Evolutionary conservation across 1,140 invertebrate genomes (phyloP).

Genomic region (Helicoverpa zea): DNA sequence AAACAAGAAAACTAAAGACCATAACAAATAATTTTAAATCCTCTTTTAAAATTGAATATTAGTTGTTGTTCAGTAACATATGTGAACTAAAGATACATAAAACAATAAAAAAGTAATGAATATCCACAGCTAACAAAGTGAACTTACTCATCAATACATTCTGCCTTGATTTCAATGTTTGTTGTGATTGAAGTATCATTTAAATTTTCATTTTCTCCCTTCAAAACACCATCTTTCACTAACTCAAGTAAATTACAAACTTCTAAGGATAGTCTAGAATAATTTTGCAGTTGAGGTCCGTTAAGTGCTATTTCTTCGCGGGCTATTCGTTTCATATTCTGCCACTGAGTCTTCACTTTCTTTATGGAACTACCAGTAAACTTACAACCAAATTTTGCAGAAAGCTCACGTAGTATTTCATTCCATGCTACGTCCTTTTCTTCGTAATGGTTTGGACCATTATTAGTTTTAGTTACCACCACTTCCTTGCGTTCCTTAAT

Average conservation of each 20-base stretch:
- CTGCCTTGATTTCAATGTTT: conserved; percentile 79
- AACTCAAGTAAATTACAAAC: conserved; percentile 79
- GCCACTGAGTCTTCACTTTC: conserved; percentile 84
- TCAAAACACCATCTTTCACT: conserved; percentile 71
- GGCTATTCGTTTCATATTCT: conserved; percentile 84
- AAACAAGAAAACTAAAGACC: too few relatives aligned
- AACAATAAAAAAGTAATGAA: too few relatives aligned
- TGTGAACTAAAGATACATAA: too few relatives aligned
- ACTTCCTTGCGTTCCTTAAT: conserved; percentile 79
- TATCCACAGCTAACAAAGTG: too few relatives aligned
- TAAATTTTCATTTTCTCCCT: conserved; percentile 62
- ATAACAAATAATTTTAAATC: too few relatives aligned
- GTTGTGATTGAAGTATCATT: conserved; percentile 68
- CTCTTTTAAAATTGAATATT: too few relatives aligned
- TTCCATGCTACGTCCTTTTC: conserved; percentile 83
- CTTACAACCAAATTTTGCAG: conserved; percentile 75
- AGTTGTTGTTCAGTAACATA: too few relatives aligned
- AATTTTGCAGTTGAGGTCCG: conserved; percentile 68
- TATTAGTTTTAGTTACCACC: conserved; percentile 76
- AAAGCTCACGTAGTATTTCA: conserved; percentile 75
- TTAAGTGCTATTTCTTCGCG: conserved; percentile 77
- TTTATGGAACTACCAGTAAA: conserved; percentile 78
- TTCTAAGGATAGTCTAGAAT: conserved; percentile 73
- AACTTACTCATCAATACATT: conserved; percentile 82
- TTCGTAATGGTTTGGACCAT: conserved; percentile 76